Base-by-base conservation (phyloP, 2,888 invertebrate species). In the Alitta virens region DNA sequence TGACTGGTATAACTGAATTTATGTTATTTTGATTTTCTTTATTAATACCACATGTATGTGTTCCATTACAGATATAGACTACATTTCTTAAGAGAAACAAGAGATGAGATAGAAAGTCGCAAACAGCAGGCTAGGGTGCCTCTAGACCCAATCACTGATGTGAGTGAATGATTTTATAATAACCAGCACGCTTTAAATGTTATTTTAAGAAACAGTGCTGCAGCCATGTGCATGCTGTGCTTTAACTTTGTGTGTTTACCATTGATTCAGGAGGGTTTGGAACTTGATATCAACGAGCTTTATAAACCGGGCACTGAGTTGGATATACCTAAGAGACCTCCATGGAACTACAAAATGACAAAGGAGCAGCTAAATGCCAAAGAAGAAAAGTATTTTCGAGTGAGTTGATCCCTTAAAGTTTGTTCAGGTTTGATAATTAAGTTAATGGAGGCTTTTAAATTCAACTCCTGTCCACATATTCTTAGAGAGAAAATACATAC, bases 31-130 rank as follows among this genome's bases (percentile, higher is more conserved):
- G 40, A 40, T 12, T 40, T 40, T 40, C 40, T n/a, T 5, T 12
- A 3, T 16, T 12, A 46, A 46, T 12, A 46, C n/a, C 3, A 27
- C 5, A 27, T 54, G 18, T 33, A 40, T 21, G 21, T 27, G 24
- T 49, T 23, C 26, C 23, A 21, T 60, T 63, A 14, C 62, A 79
- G 79, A 67, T 95, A 91, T 76, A 89, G 90, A 0, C 84, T 95
- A 23, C 90, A 91, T 77, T 94, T 94, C 82, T 89, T 90, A 73
- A 85, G 88, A 71, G 94, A 95, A 78, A 86, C 86, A 0, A 88
- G 89, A 64, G 89, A 88, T 56, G 92, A 93, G 74, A 76, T 94
- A 1, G 84, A 83, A 50, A 80, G 85, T 70, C 86, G 88, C 70
- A 92, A 89, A 75, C 88, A 90, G 75, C 84, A 88, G 33, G 90